Percentiles rank a stretch among this genome's conserved stretches.
Conservation (phyloP, 1,140 invertebrate genomes). For the Pseudomyrmex dendroicus region DNA sequence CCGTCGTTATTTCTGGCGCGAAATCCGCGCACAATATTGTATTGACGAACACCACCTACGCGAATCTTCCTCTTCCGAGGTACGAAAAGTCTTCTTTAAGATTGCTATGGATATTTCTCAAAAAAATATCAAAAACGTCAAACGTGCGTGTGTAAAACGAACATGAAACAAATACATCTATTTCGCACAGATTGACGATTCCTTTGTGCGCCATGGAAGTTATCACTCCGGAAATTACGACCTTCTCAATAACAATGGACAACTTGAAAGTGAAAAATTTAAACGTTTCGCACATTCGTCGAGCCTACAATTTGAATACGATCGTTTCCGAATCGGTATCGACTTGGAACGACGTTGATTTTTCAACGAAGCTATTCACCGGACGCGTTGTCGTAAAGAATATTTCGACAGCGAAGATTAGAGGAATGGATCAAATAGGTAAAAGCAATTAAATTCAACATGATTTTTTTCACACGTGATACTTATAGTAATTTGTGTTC, state of each 20-base stretch:
- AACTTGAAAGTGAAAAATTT: constrained; percentile 63
- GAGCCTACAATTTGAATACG: constrained; percentile 61
- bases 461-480: constrained; percentile 5
- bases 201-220: constrained; percentile 56
- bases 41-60: constrained; percentile 58
- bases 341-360: constrained; percentile 50
- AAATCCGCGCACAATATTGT: constrained; percentile 68
- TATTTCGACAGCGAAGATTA: not conserved
- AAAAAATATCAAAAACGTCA: no score
- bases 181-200: constrained; percentile 53
- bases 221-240: constrained; percentile 66
- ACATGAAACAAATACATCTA: not conserved
- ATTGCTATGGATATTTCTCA: no score
- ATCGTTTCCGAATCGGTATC: constrained; percentile 40
- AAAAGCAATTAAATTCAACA: not conserved
- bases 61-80: constrained; percentile 66
- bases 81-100: constrained; percentile 32
- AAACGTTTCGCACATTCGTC: constrained; percentile 55
- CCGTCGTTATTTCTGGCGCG: constrained; percentile 68
- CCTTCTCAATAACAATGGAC: constrained; percentile 57
- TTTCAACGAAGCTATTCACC: constrained; percentile 55
- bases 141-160: no score
- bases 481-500: constrained; percentile 5
- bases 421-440: constrained; percentile 51
- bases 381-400: constrained; percentile 56